Base-by-base conservation (phyloP, 2,888 invertebrate species). In the Ophonus ardosiacus region DNA sequence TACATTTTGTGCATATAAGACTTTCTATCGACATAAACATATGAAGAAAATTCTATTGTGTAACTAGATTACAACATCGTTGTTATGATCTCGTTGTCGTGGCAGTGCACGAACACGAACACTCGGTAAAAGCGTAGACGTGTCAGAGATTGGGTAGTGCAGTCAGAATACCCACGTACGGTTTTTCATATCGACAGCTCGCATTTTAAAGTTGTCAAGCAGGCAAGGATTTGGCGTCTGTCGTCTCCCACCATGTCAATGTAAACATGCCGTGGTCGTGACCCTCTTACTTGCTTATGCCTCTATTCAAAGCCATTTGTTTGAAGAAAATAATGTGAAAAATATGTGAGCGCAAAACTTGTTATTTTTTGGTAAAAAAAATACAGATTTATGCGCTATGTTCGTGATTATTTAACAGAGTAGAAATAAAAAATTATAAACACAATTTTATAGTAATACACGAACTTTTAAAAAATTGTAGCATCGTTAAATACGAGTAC, bases 181-280 rank as follows among this genome's bases (percentile, higher is more conserved):
- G 68, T 31, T 68, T 68, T 68, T 68, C 68, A 68, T 68, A 68
- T 68, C 68, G 68, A 68, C 68, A 68, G 68, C 15, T 68, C n/a
- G 68, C 68, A 68, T 68, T 40, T 38, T 68, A 68, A 68, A 68
- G 68, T 68, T 31, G 38, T 38, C 63, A 68, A 38, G 68, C 0
- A 31, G 63, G 68, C 31, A 38, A 18, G 8, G 59, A 63, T 63
- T 15, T 63, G 10, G 18, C 63, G 63, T 18, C 24, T 21, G 21
- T 10, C 68, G 31, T 15, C 68, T 31, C 38, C 68, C 68, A 38
- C 15, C 68, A 31, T 68, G 68, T 68, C 68, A 68, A 68, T 68
- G 68, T 68, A 68, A 68, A 68, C 68, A 68, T 15, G 68, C 24
- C 63, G 8, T 13, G 63, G 3, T 15, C 63, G 21, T 63, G 38